A percentile compares a stretch with the other conserved stretches of the same genome.
Evolutionary conservation across 2,888 invertebrate species (phyloP).

Genomic region (Tholera decimalis): DNA sequence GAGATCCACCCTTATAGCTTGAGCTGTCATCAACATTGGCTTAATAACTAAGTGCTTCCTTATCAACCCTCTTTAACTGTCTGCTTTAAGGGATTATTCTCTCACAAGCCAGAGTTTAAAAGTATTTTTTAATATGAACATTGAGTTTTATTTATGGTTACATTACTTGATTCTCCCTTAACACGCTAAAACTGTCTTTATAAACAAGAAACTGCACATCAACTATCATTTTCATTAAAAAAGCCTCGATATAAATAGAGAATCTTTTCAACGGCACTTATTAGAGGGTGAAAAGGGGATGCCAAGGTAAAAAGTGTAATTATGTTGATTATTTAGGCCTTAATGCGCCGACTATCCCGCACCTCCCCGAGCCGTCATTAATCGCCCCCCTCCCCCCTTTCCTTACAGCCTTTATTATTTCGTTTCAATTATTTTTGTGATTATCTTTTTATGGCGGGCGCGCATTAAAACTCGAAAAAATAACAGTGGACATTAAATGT

Average conservation of each 20-base stretch:
- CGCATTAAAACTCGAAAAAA: slow-evolving; percentile 91
- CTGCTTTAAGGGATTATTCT: slow-evolving; percentile 29
- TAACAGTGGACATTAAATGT: slow-evolving; percentile 89
- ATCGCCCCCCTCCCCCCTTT: slow-evolving; percentile 80
- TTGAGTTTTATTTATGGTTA: not conserved
- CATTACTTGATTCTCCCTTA: not conserved
- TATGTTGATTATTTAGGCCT: slow-evolving; percentile 91
- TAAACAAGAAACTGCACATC: slow-evolving; percentile 67
- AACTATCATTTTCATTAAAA: slow-evolving; percentile 72
- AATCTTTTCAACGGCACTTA: slow-evolving; percentile 85
- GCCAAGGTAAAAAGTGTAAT: slow-evolving; percentile 90
- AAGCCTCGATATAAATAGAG: slow-evolving; percentile 77
- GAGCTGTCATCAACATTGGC: slow-evolving; percentile 3
- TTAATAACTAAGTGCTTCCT: slow-evolving; percentile 31
- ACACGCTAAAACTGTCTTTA: slow-evolving; percentile 56
- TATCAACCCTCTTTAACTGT: slow-evolving; percentile 18
- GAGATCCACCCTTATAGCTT: not conserved
- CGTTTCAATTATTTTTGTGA: slow-evolving; percentile 92
- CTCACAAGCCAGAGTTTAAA: slow-evolving; percentile 19
- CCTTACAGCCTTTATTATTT: slow-evolving; percentile 88
- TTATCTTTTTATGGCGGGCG: slow-evolving; percentile 90
- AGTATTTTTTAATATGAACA: not conserved
- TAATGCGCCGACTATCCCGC: slow-evolving; percentile 89
- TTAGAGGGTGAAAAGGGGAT: slow-evolving; percentile 83
- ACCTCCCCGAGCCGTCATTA: slow-evolving; percentile 84